Evolutionary conservation across 2,797 vertebrate genomes (phyloP).

Genomic region (Lithobates pipiens): DNA sequence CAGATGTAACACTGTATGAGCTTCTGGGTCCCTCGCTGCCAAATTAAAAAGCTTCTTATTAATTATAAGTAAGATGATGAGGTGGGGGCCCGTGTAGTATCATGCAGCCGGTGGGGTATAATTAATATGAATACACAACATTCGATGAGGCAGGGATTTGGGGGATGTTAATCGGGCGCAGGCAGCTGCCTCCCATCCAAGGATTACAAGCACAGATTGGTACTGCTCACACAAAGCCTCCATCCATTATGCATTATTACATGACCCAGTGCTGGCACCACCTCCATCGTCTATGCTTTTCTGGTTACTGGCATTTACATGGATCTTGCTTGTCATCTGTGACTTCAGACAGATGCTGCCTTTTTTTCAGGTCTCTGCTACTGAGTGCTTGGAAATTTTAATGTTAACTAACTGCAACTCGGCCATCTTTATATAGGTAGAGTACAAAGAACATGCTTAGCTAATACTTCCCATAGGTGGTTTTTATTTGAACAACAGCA

Average conservation of each 20-base stretch:
- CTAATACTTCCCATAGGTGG: no score
- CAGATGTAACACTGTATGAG: conserved; percentile 7
- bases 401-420: background rate
- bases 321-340: background rate
- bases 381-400: background rate
- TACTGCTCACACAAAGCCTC: background rate
- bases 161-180: conserved; percentile 51
- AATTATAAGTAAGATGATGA: conserved; percentile 12
- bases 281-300: background rate
- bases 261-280: conserved; percentile 58
- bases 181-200: conserved; percentile 53
- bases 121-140: conserved; percentile 43
- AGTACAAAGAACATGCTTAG: no score
- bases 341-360: background rate
- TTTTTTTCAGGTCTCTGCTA: background rate
- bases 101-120: conserved; percentile 33
- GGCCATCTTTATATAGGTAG: background rate
- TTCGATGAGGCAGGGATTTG: conserved; percentile 20
- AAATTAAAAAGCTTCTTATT: conserved; percentile 58
- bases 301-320: background rate
- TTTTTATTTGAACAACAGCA: no score
- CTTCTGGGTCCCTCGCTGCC: background rate
- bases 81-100: conserved; percentile 19
- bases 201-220: conserved; percentile 45
- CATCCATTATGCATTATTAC: conserved; percentile 36